Conservation (phyloP, 2,113 vertebrate genomes). For the Prolemur simus region DNA sequence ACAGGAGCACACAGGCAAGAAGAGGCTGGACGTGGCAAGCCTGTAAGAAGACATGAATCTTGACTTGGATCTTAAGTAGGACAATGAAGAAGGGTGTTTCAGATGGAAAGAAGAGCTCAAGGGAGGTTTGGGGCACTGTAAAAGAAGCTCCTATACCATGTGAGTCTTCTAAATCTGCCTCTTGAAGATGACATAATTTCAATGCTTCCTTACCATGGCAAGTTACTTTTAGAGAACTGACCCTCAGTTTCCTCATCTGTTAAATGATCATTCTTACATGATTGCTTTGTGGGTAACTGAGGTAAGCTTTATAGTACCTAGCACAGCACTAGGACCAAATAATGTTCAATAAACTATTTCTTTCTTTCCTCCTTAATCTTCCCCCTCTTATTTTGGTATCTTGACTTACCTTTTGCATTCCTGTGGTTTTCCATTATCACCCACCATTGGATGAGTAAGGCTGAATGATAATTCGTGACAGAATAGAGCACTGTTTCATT, state of each 20-base stretch:
- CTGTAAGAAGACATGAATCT: rapidly evolving
- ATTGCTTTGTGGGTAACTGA: not conserved
- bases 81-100: not conserved
- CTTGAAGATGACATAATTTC: not conserved
- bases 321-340: not conserved
- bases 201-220: not conserved
- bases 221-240: not conserved
- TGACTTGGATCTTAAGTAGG: too few relatives aligned
- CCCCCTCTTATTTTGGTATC: not conserved
- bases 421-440: not conserved
- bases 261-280: not conserved
- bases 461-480: not conserved
- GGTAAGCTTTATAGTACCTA: not conserved
- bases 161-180: not conserved
- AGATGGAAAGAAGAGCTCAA: not conserved
- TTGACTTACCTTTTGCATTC: not conserved
- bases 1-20: not conserved
- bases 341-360: not conserved
- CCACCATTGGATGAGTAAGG: not conserved
- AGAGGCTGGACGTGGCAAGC: not conserved
- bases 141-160: rapidly evolving
- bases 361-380: not conserved
- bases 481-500: not conserved
- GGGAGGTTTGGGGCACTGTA: not conserved
- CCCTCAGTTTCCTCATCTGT: not conserved